phyloP scores from a whole-genome alignment of 2,797 vertebrate species.

The Carduelis carduelis region DNA sequence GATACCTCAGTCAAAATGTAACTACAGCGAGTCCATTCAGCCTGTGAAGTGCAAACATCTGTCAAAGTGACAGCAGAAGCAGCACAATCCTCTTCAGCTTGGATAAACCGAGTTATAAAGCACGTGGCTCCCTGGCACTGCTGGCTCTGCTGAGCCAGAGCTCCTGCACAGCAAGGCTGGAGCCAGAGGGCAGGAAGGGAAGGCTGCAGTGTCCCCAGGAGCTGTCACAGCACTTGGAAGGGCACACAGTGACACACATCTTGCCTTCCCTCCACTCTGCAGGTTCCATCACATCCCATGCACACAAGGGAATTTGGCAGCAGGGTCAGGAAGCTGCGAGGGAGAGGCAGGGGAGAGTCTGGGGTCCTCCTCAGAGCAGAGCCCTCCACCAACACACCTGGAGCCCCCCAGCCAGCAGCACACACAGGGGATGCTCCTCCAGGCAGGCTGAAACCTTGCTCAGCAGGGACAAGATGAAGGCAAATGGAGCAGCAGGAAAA shows the following conservation, averaged over 20 bases:
- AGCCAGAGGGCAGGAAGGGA: not conserved
- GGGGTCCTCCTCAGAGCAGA: not conserved
- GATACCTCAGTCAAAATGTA: not conserved
- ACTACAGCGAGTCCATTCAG: not conserved
- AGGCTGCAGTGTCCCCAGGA: not conserved
- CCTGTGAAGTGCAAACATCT: not conserved
- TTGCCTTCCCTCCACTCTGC: not conserved
- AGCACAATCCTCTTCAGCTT: not conserved
- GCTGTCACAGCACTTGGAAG: not conserved
- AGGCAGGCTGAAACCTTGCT: fast-evolving
- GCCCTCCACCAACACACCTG: not conserved
- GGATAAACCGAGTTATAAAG: not conserved
- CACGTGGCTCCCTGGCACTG: fast-evolving
- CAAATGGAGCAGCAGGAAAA: not conserved
- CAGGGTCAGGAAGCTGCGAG: not conserved
- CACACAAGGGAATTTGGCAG: not conserved
- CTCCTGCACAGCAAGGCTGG: fast-evolving
- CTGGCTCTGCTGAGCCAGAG: fast-evolving
- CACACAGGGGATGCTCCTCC: not conserved
- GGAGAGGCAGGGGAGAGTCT: not conserved
- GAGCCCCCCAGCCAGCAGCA: not conserved
- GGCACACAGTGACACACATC: fast-evolving
- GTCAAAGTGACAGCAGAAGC: constrained; percentile 13
- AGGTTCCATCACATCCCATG: fast-evolving
- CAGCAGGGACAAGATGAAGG: not conserved